Base-by-base conservation (phyloP, 2,797 vertebrate genomes). In the Acridotheres tristis region DNA sequence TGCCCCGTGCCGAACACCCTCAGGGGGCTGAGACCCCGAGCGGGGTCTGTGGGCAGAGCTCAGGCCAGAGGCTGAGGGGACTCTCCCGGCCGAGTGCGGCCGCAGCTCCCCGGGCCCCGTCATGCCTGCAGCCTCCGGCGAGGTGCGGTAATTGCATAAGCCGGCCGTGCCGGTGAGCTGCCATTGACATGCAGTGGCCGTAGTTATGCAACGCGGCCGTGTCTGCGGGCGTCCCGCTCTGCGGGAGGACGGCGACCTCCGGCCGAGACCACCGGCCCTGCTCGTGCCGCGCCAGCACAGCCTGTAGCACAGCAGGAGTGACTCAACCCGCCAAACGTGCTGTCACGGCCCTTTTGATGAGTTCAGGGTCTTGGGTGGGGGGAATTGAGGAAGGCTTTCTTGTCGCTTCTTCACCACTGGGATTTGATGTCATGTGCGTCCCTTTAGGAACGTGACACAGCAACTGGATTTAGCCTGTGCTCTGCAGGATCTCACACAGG, bases 341-440 rank as follows among this genome's bases (percentile, higher is more conserved):
- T 7, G 45, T 45, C 69, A 23, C 10, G 59, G 57, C 10, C 16
- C 51, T 47, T 58, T 34, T 6, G 72, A 83, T 0, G 23, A 83
- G 40, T 17, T 59, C 29, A 29, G 87, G 72, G 72, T 65, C 73
- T 34, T 9, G 55, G 15, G 14, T 16, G 22, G 11, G 12, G 18
- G 23, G 16, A 30, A 32, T 0, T 43, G 61, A 53, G 45, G 65
- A 77, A 80, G 38, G 12, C 13, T 77, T 83, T 40, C 38, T 23
- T 29, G 20, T 58, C 1, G 0, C 29, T 66, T 72, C 61, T 40
- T 65, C 5, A 1, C 16, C 10, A 0, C 58, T 32, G 61, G 36
- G 48, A 21, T 87, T 32, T 71, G 48, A 27, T 76, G 67, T 74
- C 40, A 2, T 25, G 62, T 58, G 27, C 51, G 19, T 51, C 54